phyloP scores from a whole-genome alignment of 1,140 invertebrate species.

The Drosophila pachea region DNA sequence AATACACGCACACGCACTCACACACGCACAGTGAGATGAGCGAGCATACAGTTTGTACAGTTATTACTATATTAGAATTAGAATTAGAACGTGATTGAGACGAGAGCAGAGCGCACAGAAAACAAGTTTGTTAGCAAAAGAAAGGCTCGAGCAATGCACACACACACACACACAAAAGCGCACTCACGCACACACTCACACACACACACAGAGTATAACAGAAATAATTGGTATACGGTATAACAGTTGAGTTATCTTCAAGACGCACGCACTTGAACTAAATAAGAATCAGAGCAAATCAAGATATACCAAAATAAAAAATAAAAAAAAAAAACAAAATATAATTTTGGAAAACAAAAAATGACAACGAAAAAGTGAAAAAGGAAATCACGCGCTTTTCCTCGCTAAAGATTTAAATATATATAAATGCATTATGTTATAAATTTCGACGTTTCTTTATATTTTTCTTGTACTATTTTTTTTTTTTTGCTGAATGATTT shows the following conservation, averaged over 20 bases:
- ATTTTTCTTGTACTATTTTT: constrained; percentile 6
- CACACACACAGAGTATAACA: constrained; percentile 15
- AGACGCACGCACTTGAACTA: constrained; percentile 42
- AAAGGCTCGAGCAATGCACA: constrained; percentile 19
- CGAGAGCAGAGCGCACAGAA: constrained; percentile 24
- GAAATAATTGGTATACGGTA: constrained; percentile 17
- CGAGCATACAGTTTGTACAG: constrained; percentile 26
- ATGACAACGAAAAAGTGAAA: constrained; percentile 7
- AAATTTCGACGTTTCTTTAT: neutral
- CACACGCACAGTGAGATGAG: constrained; percentile 41
- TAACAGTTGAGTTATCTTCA: constrained; percentile 6
- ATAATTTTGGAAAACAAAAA: constrained; percentile 22
- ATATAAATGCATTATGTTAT: constrained; percentile 14
- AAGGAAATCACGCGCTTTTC: constrained; percentile 24
- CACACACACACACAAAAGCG: constrained; percentile 16
- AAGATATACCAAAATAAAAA: constrained; percentile 13
- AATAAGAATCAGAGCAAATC: constrained; percentile 34
- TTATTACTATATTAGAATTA: constrained; percentile 17
- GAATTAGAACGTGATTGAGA: constrained; percentile 11
- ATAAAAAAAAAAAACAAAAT: constrained; percentile 46
- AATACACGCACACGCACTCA: constrained; percentile 10
- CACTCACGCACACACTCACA: constrained; percentile 12
- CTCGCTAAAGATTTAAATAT: constrained; percentile 12
- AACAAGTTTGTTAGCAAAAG: constrained; percentile 19
- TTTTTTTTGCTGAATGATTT: constrained; percentile 66